These are phyloP conservation scores for Oasisia sp. DNA, from an alignment of 2,888 invertebrate genomes.

Conservation along the genomic window DNA sequence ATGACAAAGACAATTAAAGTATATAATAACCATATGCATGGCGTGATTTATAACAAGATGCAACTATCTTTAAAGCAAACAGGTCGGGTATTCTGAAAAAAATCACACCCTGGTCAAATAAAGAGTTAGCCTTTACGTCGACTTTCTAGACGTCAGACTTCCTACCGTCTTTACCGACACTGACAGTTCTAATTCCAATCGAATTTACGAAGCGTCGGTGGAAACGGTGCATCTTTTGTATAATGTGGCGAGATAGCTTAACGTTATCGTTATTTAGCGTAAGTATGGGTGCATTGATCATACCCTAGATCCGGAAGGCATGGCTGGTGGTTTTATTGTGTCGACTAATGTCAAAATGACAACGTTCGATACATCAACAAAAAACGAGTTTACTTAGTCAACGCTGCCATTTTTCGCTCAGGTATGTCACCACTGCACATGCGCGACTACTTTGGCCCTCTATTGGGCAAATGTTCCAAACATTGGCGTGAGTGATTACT, in stretches of 20 bases:
- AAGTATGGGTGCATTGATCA: background rate
- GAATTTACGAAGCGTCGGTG: background rate
- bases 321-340: background rate
- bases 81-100: no score
- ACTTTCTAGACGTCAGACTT: background rate
- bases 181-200: background rate
- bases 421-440: conserved; percentile 4
- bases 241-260: background rate
- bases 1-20: no score
- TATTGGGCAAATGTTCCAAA: background rate
- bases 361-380: background rate
- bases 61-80: no score
- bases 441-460: background rate
- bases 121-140: no score
- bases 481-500: background rate
- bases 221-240: conserved; percentile 12
- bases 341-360: background rate
- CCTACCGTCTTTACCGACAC: background rate
- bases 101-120: no score
- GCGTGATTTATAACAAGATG: no score
- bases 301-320: conserved; percentile 5
- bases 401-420: conserved; percentile 14
- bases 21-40: no score
- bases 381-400: background rate
- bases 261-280: background rate